Evolutionary conservation across 2,888 invertebrate genomes (phyloP), one percentile per base, ranked within the genome.

Genomic region (Doris montereyensis): DNA sequence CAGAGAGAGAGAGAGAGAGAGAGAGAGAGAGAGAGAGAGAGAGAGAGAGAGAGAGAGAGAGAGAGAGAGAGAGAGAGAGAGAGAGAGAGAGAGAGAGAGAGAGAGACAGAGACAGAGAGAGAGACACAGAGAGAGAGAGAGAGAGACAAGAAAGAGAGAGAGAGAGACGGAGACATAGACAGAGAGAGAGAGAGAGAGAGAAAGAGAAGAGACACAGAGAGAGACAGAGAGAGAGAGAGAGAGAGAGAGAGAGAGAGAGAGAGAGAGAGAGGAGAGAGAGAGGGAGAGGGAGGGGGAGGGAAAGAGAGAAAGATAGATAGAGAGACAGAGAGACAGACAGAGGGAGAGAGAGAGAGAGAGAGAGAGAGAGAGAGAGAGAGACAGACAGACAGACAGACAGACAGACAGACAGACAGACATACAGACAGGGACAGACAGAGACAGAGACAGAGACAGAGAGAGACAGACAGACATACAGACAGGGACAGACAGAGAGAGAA

Each of bases 301-400:
- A n/a, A n/a, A n/a, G n/a, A n/a, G n/a, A n/a, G n/a, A n/a, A n/a
- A n/a, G n/a, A n/a, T n/a, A n/a, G n/a, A n/a, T n/a, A n/a, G n/a
- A n/a, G n/a, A n/a, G n/a, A n/a, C n/a, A n/a, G n/a, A n/a, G n/a
- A n/a, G n/a, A n/a, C n/a, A n/a, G n/a, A n/a, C n/a, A n/a, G n/a
- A n/a, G n/a, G n/a, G n/a, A n/a, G n/a, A n/a, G 87, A 87, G 73
- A 84, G 83, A 74, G 83, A 85, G 75, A 84, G 83, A 74, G 77
- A 85, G n/a, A 72, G 78, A 57, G 78, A 73, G n/a, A n/a, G n/a
- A 8, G 2, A 17, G 0, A 24, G 21, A 0, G 77, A 30, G 13
- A 24, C 35, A 68, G 65, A 70, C 26, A 41, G 68, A n/a, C 62
- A 57, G 34, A 8, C 72, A 1, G 10, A 24, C 4, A 52, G n/a